These are phyloP conservation scores for Epizoanthus illoricatus DNA, from an alignment of 92 coral and sea anemone genomes.

Conservation along the genomic window DNA sequence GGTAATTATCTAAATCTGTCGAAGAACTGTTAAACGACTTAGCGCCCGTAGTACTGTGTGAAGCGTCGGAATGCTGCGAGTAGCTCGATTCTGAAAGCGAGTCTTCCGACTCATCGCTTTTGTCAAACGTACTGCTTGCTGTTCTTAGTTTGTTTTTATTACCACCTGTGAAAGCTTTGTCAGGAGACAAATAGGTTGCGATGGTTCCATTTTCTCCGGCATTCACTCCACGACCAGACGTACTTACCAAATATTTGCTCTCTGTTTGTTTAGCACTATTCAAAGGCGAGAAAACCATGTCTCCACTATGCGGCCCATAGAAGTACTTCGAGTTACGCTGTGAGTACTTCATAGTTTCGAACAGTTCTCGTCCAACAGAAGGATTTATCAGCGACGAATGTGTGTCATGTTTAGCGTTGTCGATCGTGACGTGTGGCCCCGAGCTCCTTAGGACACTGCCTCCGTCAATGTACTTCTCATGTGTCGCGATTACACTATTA, in stretches of 20 bases:
- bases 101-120: slow-evolving; percentile 42
- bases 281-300: slow-evolving; percentile 41
- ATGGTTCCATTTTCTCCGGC: slow-evolving; percentile 13
- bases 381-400: slow-evolving; percentile 11
- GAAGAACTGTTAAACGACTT: slow-evolving; percentile 75
- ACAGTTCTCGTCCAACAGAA: slow-evolving; percentile 2
- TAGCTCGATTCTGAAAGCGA: slow-evolving; percentile 74
- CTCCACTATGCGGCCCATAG: not conserved
- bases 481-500: slow-evolving; percentile 17
- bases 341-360: not conserved
- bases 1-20: slow-evolving; percentile 71
- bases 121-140: not conserved
- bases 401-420: not conserved
- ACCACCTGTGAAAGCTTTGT: not conserved
- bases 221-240: slow-evolving; percentile 12
- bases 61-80: slow-evolving; percentile 63
- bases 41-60: slow-evolving; percentile 51
- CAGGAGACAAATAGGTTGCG: slow-evolving; percentile 12
- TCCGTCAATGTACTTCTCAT: slow-evolving; percentile 15
- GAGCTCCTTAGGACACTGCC: not conserved
- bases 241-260: slow-evolving; percentile 28
- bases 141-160: not conserved
- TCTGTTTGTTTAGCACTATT: slow-evolving; percentile 38
- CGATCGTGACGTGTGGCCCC: not conserved
- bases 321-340: slow-evolving; percentile 27